These are phyloP conservation scores for Spatulosminthurus flaviceps DNA, from an alignment of 2,888 invertebrate genomes.

Conservation along the genomic window DNA sequence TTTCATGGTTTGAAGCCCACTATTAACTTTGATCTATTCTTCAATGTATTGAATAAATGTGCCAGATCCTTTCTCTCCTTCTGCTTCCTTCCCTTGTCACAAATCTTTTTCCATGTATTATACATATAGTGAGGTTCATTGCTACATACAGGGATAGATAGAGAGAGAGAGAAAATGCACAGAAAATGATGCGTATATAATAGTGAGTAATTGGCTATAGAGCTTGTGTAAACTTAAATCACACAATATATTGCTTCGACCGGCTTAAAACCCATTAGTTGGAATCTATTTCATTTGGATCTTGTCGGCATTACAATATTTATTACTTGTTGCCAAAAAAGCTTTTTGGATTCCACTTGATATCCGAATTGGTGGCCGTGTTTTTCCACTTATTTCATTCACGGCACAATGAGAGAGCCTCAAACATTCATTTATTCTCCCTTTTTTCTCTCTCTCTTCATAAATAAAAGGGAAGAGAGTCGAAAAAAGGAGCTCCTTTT, in stretches of 20 bases:
- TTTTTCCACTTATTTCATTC: too few species aligned
- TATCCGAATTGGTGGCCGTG: too few species aligned
- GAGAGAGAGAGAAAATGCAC: too few species aligned
- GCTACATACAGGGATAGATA: too few species aligned
- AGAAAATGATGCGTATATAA: not conserved
- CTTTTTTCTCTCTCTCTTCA: conserved; percentile 23
- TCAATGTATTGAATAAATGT: conserved; percentile 38
- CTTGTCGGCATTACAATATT: conserved; percentile 18
- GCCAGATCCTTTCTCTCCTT: conserved; percentile 33
- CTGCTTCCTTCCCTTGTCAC: not conserved
- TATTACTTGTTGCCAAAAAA: not conserved
- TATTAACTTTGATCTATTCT: conserved; percentile 46
- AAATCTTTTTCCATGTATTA: not conserved
- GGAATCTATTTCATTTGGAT: conserved; percentile 8
- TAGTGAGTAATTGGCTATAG: not conserved
- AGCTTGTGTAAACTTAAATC: not conserved
- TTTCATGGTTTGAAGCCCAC: conserved; percentile 44
- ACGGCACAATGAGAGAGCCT: too few species aligned
- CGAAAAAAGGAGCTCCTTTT: too few species aligned
- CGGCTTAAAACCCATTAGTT: conserved; percentile 13
- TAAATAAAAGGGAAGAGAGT: too few species aligned
- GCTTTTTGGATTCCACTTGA: not conserved
- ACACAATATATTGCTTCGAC: conserved; percentile 1
- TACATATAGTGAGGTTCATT: too few species aligned
- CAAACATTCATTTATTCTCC: not conserved